Evolutionary conservation across 2,888 invertebrate genomes (phyloP).

Genomic region (Caenorhabditis virilis): DNA sequence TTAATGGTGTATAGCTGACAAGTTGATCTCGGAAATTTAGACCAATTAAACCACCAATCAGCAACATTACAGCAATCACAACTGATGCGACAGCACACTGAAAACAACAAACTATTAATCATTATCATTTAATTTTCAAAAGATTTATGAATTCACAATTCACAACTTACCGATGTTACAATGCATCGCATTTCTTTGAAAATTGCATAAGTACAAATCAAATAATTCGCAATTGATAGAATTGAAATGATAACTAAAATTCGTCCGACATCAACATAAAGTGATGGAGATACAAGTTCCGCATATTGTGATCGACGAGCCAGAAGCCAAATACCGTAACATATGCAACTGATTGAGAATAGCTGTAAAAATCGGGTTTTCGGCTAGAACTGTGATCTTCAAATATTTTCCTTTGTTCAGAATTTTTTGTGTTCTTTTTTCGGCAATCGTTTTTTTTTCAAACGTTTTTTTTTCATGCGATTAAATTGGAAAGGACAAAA

Average conservation of each 20-base stretch:
- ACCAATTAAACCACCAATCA: conserved; percentile 67
- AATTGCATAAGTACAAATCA: conserved; percentile 58
- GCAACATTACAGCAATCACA: conserved; percentile 64
- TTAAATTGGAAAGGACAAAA: too few relatives aligned
- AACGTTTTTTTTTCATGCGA: too few relatives aligned
- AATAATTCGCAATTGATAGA: conserved; percentile 53
- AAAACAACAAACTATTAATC: conserved; percentile 34
- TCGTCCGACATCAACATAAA: conserved; percentile 66
- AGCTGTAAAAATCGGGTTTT: too few relatives aligned
- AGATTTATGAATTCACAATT: not conserved
- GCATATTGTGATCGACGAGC: conserved; percentile 60
- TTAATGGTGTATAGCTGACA: conserved; percentile 58
- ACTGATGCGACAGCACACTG: conserved; percentile 62
- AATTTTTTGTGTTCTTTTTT: too few relatives aligned
- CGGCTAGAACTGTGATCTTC: too few relatives aligned
- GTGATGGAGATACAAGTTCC: conserved; percentile 63
- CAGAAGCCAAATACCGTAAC: conserved; percentile 64
- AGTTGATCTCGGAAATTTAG: conserved; percentile 66
- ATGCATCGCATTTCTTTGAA: conserved; percentile 63
- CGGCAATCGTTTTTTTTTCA: too few relatives aligned
- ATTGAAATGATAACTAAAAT: conserved; percentile 48
- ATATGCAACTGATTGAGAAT: conserved; percentile 54
- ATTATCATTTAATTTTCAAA: not conserved
- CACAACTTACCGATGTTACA: conserved; percentile 59
- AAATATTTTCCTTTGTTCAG: too few relatives aligned